A percentile compares a stretch with the other conserved stretches of the same genome.
Evolutionary conservation across 2,888 invertebrate species (phyloP).

Genomic region (Drosophila multiciliata): DNA sequence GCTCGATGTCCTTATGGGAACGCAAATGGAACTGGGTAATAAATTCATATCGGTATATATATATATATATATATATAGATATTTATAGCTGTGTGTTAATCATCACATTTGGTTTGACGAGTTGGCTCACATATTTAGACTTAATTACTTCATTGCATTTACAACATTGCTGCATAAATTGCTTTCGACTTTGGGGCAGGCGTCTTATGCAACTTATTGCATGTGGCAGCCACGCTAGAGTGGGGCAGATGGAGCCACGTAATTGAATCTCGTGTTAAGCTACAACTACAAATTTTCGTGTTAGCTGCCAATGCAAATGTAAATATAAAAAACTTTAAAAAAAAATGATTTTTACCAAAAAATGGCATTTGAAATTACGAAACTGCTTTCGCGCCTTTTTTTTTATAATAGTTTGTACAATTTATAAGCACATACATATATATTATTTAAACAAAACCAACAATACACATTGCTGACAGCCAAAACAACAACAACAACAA

Average conservation of each 20-base stretch:
- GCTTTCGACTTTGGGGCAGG: constrained; percentile 29
- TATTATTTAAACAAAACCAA: constrained; percentile 59
- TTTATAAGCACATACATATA: constrained; percentile 31
- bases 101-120: constrained; percentile 6
- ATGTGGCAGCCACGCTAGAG: constrained; percentile 24
- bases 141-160: constrained; percentile 67
- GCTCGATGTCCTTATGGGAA: neutral
- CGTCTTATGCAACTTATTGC: constrained; percentile 53
- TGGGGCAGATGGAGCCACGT: constrained; percentile 27
- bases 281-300: constrained; percentile 51
- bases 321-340: constrained; percentile 37
- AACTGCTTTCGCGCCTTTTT: constrained; percentile 27
- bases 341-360: constrained; percentile 9
- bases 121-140: constrained; percentile 47
- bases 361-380: constrained; percentile 50
- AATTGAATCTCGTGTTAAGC: constrained; percentile 52
- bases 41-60: constrained; percentile 26
- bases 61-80: neutral
- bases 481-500: neutral
- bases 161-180: constrained; percentile 50
- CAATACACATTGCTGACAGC: neutral
- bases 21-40: constrained; percentile 15
- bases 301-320: constrained; percentile 60
- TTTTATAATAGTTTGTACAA: constrained; percentile 37
- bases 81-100: neutral